A percentile compares a stretch with the other conserved stretches of the same genome.
Evolutionary conservation across 2,888 invertebrate species (phyloP).

Genomic region (Yponomeuta plumbellus): DNA sequence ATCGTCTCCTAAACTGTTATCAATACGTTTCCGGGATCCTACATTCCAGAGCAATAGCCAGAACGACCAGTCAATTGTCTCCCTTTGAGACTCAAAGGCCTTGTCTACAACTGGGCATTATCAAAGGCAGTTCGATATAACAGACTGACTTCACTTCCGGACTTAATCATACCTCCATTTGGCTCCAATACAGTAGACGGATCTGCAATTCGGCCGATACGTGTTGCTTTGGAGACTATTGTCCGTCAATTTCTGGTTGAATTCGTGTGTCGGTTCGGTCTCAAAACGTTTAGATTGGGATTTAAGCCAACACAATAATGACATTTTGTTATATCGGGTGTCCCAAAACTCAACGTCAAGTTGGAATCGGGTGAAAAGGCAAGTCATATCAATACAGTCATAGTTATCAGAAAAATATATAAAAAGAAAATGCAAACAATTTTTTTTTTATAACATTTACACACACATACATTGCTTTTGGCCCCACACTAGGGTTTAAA

Average conservation of each 20-base stretch:
- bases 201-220: not conserved
- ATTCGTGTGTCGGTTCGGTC: not conserved
- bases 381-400: no score
- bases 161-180: not conserved
- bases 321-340: no score
- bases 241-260: not conserved
- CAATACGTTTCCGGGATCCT: no score
- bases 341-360: no score
- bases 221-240: not conserved
- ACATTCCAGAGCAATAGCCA: not conserved
- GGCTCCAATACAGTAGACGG: not conserved
- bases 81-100: not conserved
- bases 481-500: no score
- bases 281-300: not conserved
- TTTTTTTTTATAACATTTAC: no score
- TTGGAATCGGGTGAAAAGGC: no score
- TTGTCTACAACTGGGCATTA: not conserved
- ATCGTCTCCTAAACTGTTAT: no score
- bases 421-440: no score
- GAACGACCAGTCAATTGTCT: not conserved
- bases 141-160: not conserved
- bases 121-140: not conserved
- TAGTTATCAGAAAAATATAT: no score
- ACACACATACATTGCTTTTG: no score
- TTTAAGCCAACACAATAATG: no score